Evolutionary conservation across 2,888 invertebrate genomes (phyloP), one percentile per base, ranked within the genome.

Genomic region (Dasypogon diadema): DNA sequence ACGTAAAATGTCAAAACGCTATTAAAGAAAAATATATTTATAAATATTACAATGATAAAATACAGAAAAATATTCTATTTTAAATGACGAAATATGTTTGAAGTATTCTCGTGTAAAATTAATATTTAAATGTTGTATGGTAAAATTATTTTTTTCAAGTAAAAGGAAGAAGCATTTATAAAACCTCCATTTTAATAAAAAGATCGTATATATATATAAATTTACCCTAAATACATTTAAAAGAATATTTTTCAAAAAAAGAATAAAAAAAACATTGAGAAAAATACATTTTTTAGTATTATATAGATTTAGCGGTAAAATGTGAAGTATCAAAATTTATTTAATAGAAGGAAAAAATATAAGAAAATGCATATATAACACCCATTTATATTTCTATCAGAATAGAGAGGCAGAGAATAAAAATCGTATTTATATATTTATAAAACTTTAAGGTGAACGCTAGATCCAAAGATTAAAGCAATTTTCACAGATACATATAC

Each of bases 271-370:
- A 51, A 18, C 12, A 18, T 51, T 51, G 3, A 51, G 16, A 51
- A 5, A 1, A 51, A 16, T 51, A 18, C 21, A n/a, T n/a, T n/a
- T n/a, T n/a, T n/a, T n/a, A n/a, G n/a, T n/a, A n/a, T n/a, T n/a
- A n/a, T n/a, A n/a, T 51, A 51, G 22, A 51, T 16, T 26, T 22
- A 24, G 26, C 21, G 4, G 48, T 24, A 48, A 46, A 46, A 65
- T n/a, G n/a, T n/a, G n/a, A n/a, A 14, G 46, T 65, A 65, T 65
- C 65, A 65, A 65, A 46, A 65, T 65, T 65, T 65, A 65, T 65
- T 65, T 65, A 65, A 42, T 65, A 46, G 24, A 65, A 65, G 8
- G 37, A 14, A 12, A 48, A 14, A 46, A 65, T 65, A 65, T 65
- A 46, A 46, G 24, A 51, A 42, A 42, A 60, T 16, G 18, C 16